These are phyloP conservation scores for Synanthedon myopaeformis DNA, from an alignment of 2,888 invertebrate genomes.

Conservation along the genomic window DNA sequence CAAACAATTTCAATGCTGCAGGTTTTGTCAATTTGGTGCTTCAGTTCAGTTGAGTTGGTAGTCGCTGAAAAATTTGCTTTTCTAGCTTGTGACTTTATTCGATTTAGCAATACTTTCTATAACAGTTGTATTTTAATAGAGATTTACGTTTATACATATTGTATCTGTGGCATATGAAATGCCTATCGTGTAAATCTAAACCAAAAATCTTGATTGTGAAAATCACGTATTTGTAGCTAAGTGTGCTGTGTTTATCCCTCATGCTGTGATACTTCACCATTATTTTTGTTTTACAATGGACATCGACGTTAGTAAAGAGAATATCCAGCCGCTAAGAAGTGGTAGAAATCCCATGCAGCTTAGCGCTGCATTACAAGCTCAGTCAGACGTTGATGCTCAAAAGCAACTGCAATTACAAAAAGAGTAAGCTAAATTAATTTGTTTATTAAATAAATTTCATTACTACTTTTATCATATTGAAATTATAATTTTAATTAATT, in stretches of 20 bases:
- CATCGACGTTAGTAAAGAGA: slow-evolving; percentile 88
- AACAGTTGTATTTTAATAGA: slow-evolving; percentile 8
- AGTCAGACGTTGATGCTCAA: slow-evolving; percentile 77
- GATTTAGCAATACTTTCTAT: slow-evolving; percentile 5
- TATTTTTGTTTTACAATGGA: slow-evolving; percentile 72
- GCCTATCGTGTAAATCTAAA: slow-evolving; percentile 4
- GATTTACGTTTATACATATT: slow-evolving; percentile 7
- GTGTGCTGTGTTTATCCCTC: slow-evolving; percentile 53
- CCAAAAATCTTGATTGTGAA: slow-evolving; percentile 22
- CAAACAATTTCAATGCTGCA: slow-evolving; percentile 22
- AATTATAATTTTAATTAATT: background rate
- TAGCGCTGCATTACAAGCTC: slow-evolving; percentile 83
- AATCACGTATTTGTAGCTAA: slow-evolving; percentile 44
- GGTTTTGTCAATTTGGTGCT: slow-evolving; percentile 53
- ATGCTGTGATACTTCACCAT: slow-evolving; percentile 50
- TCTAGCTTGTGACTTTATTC: slow-evolving; percentile 32
- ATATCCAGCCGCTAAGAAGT: slow-evolving; percentile 91
- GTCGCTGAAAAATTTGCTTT: slow-evolving; percentile 48
- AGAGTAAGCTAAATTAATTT: slow-evolving; percentile 63
- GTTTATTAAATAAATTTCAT: slow-evolving; percentile 1
- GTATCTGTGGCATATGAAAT: slow-evolving; percentile 7
- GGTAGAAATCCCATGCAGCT: slow-evolving; percentile 86
- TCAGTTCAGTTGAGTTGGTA: slow-evolving; percentile 49
- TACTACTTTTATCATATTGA: background rate
- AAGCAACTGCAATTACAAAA: slow-evolving; percentile 76